phyloP scores from a whole-genome alignment of 2,888 invertebrate genomes.

The Macrosoma leucophasiata region DNA sequence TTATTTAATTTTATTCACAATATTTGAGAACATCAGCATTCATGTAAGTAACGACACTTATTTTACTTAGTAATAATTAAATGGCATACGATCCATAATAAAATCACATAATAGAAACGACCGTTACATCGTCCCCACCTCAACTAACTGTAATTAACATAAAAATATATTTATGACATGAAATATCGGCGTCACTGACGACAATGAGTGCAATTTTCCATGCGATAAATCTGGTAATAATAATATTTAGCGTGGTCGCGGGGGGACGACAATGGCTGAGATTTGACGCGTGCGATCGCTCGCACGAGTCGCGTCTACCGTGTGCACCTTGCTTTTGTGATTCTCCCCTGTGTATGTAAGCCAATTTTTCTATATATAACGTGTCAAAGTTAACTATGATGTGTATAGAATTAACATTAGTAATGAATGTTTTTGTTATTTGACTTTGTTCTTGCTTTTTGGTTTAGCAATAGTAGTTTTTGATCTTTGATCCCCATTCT shows the following conservation, averaged over 20 bases:
- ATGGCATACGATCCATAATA: not conserved
- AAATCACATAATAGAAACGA: constrained; percentile 23
- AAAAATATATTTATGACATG: constrained; percentile 70
- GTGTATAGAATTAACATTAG: too few relatives aligned
- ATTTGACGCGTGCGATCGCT: constrained; percentile 52
- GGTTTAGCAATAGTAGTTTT: too few relatives aligned
- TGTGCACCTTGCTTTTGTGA: constrained; percentile 60
- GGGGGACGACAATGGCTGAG: constrained; percentile 43
- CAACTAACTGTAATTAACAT: constrained; percentile 54
- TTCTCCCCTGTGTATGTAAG: constrained; percentile 29
- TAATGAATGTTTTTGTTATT: too few relatives aligned
- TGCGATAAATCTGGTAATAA: constrained; percentile 72
- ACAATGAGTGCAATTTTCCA: constrained; percentile 73
- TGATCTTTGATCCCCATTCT: too few relatives aligned
- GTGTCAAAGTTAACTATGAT: too few relatives aligned
- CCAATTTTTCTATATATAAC: too few relatives aligned
- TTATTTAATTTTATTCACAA: too few relatives aligned
- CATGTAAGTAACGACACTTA: too few relatives aligned
- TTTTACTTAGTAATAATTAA: not conserved
- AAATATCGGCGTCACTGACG: constrained; percentile 55
- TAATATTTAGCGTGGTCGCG: constrained; percentile 56
- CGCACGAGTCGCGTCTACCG: constrained; percentile 29
- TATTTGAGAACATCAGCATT: too few relatives aligned
- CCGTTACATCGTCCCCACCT: constrained; percentile 45
- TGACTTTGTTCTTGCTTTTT: too few relatives aligned